These are phyloP conservation scores for Apostichopus californicus DNA, from an alignment of 35 echinoderm and acorn worm genomes.

Conservation along the genomic window DNA sequence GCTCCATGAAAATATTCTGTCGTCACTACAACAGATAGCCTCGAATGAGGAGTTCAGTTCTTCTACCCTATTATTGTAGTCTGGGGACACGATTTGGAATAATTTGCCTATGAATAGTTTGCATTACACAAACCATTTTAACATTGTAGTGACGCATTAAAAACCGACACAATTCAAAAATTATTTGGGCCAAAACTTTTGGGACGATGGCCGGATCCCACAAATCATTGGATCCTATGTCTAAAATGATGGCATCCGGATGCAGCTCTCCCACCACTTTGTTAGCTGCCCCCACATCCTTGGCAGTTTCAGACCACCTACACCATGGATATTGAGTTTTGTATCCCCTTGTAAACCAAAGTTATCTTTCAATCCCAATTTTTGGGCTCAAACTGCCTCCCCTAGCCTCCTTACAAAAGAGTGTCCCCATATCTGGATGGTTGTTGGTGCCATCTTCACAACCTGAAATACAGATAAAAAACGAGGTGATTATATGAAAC, in stretches of 20 bases:
- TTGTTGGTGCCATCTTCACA: background rate
- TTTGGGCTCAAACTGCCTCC: background rate
- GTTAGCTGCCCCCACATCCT: background rate
- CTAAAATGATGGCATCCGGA: slow-evolving; percentile 21
- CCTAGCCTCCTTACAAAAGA: slow-evolving; percentile 25
- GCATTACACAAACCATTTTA: background rate
- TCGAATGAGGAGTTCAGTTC: slow-evolving; percentile 19
- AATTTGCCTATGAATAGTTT: background rate
- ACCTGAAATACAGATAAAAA: background rate
- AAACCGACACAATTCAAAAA: background rate
- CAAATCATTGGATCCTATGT: slow-evolving; percentile 31
- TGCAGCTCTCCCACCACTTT: background rate
- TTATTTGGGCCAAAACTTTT: background rate
- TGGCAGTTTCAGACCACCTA: slow-evolving; percentile 36
- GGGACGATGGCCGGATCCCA: background rate
- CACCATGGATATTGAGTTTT: background rate
- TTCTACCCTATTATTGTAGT: slow-evolving; percentile 39
- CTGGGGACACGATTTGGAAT: background rate
- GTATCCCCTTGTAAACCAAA: background rate
- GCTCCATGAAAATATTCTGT: background rate
- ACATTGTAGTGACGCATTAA: background rate
- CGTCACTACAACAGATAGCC: background rate
- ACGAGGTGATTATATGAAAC: background rate
- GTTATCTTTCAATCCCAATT: background rate
- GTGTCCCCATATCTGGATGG: slow-evolving; percentile 8